Evolutionary conservation across 2,797 vertebrate genomes (phyloP).

Genomic region (Arremon aurantiirostris): DNA sequence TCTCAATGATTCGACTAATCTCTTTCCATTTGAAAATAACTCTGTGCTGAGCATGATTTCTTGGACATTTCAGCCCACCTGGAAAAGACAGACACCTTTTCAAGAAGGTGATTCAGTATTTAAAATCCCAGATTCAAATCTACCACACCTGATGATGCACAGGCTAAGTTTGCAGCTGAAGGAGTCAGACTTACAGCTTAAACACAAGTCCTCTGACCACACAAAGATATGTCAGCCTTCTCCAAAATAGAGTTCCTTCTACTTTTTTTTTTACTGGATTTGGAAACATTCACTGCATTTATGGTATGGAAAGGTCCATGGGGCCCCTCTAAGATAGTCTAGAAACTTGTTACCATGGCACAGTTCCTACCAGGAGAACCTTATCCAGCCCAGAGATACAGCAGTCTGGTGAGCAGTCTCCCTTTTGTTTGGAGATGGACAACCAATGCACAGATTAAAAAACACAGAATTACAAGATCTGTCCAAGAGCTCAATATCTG

Average conservation of each 20-base stretch:
- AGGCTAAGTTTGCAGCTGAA: background rate
- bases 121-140: background rate
- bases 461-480: background rate
- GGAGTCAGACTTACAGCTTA: background rate
- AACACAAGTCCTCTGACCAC: background rate
- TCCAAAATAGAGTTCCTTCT: background rate
- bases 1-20: background rate
- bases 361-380: background rate
- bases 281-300: background rate
- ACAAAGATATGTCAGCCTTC: fast-evolving
- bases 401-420: background rate
- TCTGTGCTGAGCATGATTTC: background rate
- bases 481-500: background rate
- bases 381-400: background rate
- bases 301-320: background rate
- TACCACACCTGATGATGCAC: background rate
- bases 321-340: background rate
- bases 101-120: background rate
- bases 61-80: background rate
- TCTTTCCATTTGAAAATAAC: background rate
- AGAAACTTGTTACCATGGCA: background rate
- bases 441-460: background rate
- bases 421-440: background rate
- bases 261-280: background rate
- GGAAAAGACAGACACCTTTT: background rate